Conservation (phyloP, 2,797 vertebrate genomes). For the Lacerta bilineata region DNA sequence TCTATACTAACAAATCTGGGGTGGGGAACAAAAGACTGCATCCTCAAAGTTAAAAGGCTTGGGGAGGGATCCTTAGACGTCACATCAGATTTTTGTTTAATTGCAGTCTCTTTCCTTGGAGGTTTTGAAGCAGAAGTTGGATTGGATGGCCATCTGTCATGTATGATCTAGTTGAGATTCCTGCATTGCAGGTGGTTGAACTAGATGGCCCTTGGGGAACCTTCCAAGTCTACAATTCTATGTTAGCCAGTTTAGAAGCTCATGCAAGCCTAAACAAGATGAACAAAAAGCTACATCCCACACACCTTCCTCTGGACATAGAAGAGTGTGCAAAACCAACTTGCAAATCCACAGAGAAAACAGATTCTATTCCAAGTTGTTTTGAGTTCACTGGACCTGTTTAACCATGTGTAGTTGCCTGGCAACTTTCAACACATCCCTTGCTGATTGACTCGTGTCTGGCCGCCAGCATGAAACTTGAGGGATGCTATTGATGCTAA, state of each 20-base stretch:
- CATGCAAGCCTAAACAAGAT: not conserved
- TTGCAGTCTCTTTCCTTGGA: too few species aligned
- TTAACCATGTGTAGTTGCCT: constrained; percentile 38
- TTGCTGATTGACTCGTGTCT: constrained; percentile 35
- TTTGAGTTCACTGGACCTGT: constrained; percentile 35
- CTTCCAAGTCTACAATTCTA: not conserved
- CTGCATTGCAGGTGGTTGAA: too few species aligned
- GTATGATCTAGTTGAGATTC: too few species aligned
- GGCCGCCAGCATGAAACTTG: constrained; percentile 42
- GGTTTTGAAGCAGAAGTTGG: too few species aligned
- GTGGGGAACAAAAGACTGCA: too few species aligned
- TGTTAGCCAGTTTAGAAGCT: not conserved
- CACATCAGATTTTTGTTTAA: too few species aligned
- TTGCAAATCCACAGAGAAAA: constrained; percentile 34
- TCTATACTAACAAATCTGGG: not conserved
- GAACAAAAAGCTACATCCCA: not conserved
- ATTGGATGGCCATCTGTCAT: too few species aligned
- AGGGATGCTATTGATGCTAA: constrained; percentile 43
- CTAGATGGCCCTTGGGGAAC: not conserved
- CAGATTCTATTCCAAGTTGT: constrained; percentile 33
- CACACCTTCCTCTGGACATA: constrained; percentile 4
- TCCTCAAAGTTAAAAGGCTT: not conserved
- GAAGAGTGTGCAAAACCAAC: not conserved
- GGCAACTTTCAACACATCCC: constrained; percentile 45
- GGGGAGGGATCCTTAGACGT: too few species aligned